Conservation (phyloP, 2,888 invertebrate species). For the Resseliella maxima region DNA sequence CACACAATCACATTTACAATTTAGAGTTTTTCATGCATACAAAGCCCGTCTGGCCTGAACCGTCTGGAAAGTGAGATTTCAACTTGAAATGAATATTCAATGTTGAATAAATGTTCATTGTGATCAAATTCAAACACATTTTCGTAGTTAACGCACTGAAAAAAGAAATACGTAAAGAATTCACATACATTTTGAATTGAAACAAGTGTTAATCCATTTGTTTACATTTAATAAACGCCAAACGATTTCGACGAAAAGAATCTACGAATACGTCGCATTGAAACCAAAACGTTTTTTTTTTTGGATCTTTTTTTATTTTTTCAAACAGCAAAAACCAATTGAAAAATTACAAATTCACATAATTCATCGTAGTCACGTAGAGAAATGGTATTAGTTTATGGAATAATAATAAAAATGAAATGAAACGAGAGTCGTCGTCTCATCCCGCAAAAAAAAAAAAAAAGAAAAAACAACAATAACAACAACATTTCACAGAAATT, state of each 20-base stretch:
- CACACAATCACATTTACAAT: no score
- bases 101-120: no score
- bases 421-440: no score
- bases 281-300: not conserved
- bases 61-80: no score
- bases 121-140: no score
- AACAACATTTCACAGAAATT: not conserved
- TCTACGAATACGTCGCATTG: not conserved
- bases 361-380: not conserved
- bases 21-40: no score
- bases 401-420: no score
- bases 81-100: no score
- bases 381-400: not conserved
- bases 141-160: not conserved
- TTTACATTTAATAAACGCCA: not conserved
- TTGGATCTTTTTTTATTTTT: not conserved
- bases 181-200: not conserved
- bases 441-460: not conserved
- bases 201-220: not conserved
- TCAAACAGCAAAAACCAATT: not conserved
- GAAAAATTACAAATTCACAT: conserved; percentile 6
- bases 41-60: no score
- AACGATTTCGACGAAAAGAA: not conserved
- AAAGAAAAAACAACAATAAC: not conserved
- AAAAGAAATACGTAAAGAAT: not conserved